Evolutionary conservation across 1,140 invertebrate genomes (phyloP), one percentile per base, ranked within the genome.

Genomic region (Drosophila grimshawi): DNA sequence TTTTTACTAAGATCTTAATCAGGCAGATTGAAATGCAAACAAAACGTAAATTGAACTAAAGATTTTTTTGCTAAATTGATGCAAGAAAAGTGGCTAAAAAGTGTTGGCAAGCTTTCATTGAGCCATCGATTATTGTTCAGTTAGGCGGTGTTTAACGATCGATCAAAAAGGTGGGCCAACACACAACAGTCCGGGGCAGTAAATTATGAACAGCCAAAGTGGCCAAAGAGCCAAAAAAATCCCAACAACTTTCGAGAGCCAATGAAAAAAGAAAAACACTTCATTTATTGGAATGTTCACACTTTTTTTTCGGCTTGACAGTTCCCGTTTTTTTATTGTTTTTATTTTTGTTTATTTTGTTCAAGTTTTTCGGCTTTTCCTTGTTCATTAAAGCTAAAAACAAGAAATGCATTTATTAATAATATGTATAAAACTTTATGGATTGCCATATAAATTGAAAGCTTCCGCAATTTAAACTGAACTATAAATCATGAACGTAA

Each of bases 201-300:
- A 49, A 63, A 75, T 74, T 74, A 63, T 57, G 32, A 39, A 46
- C 56, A 48, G 8, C 29, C 7, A 19, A 19, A 19, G 19, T 19
- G 19, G 19, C 19, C 19, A 19, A 39, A 53, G 49, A 48, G 8
- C 29, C 7, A 41, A 49, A 46, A 53, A 86, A 78, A 62, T 76
- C 35, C 72, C 45, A 46, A 61, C 64, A 46, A 62, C 43, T 72
- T 60, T 76, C 32, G 45, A 11, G 19, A 27, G 59, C 27, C 53
- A 66, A 19, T 19, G 19, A 19, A 19, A 19, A 19, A 19, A 19
- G 19, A 72, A 59, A 57, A 65, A 52, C 43, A 61, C 57, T 63
- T 70, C 82, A 86, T 86, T 86, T 88, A 86, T 86, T 61, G 73
- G 55, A 2, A 48, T 55, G 68, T 49, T 61, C 76, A 69, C 83